Conservation (phyloP, 2,888 invertebrate genomes). For the Macaria liturata region DNA sequence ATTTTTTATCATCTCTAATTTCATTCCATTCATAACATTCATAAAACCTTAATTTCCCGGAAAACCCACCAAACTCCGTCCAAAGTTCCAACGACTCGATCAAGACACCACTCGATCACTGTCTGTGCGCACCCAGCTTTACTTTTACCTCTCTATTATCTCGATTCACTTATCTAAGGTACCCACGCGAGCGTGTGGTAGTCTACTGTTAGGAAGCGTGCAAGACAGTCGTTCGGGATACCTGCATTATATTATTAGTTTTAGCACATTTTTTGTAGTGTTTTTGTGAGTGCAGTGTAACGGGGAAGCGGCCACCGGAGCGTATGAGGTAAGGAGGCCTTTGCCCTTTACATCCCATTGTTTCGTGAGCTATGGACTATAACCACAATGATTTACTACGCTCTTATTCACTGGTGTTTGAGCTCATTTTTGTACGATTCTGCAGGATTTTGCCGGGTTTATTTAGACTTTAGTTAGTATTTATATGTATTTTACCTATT, state of each 20-base stretch:
- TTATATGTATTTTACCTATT: constrained; percentile 18
- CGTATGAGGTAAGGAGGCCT: constrained; percentile 28
- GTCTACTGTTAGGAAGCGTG: constrained; percentile 59
- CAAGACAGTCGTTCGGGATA: constrained; percentile 57
- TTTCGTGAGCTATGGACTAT: constrained; percentile 35
- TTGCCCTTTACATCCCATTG: constrained; percentile 27
- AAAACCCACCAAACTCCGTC: constrained; percentile 1
- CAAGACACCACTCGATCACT: constrained; percentile 35
- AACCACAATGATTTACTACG: constrained; percentile 27
- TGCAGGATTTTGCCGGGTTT: constrained; percentile 9
- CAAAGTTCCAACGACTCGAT: background rate
- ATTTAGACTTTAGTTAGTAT: constrained; percentile 13
- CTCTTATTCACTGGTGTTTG: constrained; percentile 25
- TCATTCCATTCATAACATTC: too few species aligned
- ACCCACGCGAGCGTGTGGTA: constrained; percentile 50
- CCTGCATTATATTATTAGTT: background rate
- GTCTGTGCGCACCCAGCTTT: constrained; percentile 48
- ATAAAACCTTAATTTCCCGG: too few species aligned
- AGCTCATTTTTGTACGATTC: constrained; percentile 27
- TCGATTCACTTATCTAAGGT: constrained; percentile 72
- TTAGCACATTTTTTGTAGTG: constrained; percentile 28
- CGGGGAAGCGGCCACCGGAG: constrained; percentile 39
- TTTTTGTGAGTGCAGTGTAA: constrained; percentile 47
- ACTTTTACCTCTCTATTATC: constrained; percentile 72
- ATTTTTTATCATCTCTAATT: too few species aligned